These are phyloP conservation scores for Drosophila simulans DNA, from an alignment of 1,140 invertebrate species.

Conservation along the genomic window DNA sequence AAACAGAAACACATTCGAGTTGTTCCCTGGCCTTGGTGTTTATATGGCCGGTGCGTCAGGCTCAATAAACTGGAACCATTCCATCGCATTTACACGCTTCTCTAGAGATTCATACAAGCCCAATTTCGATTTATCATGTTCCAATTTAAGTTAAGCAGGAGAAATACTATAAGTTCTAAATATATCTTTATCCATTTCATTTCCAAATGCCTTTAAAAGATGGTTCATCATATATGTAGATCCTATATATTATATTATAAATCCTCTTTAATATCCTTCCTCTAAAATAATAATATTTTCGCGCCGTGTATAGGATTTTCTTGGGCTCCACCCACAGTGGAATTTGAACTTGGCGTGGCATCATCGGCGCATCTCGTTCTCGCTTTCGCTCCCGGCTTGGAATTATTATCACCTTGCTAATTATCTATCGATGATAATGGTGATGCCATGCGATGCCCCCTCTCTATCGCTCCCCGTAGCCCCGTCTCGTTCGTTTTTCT, in stretches of 20 bases:
- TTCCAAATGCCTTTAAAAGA: no score
- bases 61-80: slow-evolving; percentile 38
- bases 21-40: slow-evolving; percentile 77
- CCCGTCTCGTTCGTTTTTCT: slow-evolving; percentile 30
- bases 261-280: no score
- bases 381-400: slow-evolving; percentile 48
- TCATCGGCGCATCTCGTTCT: slow-evolving; percentile 35
- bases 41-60: slow-evolving; percentile 70
- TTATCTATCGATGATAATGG: slow-evolving; percentile 76
- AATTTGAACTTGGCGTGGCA: slow-evolving; percentile 69
- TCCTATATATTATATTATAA: no score
- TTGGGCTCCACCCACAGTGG: slow-evolving; percentile 62
- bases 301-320: background rate
- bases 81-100: slow-evolving; percentile 8
- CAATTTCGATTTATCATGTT: no score
- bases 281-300: background rate
- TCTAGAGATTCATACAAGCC: slow-evolving; percentile 8
- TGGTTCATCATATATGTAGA: no score
- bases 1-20: slow-evolving; percentile 72
- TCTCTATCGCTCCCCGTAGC: slow-evolving; percentile 5
- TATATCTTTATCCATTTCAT: no score
- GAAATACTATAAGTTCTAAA: no score
- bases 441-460: slow-evolving; percentile 58
- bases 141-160: no score
- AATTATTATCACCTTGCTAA: slow-evolving; percentile 74